phyloP scores from a whole-genome alignment of 2,797 vertebrate genomes.

The Tapirus indicus region DNA sequence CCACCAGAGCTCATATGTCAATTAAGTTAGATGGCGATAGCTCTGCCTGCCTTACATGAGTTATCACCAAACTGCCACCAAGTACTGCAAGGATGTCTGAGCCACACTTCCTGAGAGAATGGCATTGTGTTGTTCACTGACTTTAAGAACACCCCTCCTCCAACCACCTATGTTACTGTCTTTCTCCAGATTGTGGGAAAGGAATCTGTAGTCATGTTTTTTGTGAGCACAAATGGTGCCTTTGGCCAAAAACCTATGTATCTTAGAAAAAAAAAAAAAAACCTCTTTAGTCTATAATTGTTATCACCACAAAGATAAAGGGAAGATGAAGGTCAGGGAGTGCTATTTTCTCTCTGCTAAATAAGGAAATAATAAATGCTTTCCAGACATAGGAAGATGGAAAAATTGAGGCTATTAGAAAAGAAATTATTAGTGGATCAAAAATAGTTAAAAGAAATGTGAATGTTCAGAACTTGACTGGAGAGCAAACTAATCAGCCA shows the following conservation, averaged over 20 bases:
- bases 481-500: constrained; percentile 84
- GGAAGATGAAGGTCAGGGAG: constrained; percentile 3
- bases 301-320: background rate
- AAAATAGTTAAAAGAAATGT: constrained; percentile 83
- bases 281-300: background rate
- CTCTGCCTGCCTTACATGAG: background rate
- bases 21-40: too few species aligned
- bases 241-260: background rate
- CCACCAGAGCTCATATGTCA: background rate
- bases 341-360: constrained; percentile 64
- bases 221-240: background rate
- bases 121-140: too few species aligned
- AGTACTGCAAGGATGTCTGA: background rate
- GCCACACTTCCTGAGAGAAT: background rate
- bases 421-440: constrained; percentile 84
- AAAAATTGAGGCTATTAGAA: constrained; percentile 84
- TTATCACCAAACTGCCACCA: background rate
- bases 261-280: background rate
- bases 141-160: background rate
- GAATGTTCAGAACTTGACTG: constrained; percentile 82
- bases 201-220: background rate
- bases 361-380: constrained; percentile 74
- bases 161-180: background rate
- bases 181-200: constrained; percentile 20
- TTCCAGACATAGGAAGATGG: constrained; percentile 46